Conservation (phyloP, 2,797 vertebrate genomes). For the Taeniopygia guttata region DNA sequence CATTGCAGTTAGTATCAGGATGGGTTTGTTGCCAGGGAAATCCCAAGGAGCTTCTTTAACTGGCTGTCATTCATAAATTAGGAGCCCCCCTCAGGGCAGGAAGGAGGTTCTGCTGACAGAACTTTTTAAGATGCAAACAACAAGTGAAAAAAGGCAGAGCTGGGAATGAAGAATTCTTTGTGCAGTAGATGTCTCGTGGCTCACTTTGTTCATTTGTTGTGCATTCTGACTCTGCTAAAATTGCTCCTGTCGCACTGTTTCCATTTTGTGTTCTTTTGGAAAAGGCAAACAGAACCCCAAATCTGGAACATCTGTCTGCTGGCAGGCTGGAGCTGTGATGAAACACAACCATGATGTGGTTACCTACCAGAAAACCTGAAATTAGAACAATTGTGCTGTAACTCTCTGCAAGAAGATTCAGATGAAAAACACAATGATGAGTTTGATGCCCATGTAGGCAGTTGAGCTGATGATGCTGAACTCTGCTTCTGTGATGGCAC, state of each 20-base stretch:
- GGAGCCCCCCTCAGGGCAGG: neutral
- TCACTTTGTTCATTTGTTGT: neutral
- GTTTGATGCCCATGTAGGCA: neutral
- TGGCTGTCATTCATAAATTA: slow-evolving; percentile 34
- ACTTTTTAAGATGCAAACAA: neutral
- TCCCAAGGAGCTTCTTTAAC: neutral
- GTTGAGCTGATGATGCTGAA: neutral
- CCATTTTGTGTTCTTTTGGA: neutral
- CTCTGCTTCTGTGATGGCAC: neutral
- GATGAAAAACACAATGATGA: neutral
- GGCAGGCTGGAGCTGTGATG: neutral
- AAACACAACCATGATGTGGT: neutral
- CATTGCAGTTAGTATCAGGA: slow-evolving; percentile 7
- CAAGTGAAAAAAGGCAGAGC: neutral
- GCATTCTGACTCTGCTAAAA: neutral
- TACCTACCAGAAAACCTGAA: neutral
- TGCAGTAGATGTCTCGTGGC: neutral
- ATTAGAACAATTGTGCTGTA: neutral
- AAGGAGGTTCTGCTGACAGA: neutral
- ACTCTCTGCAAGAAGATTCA: neutral
- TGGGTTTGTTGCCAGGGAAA: slow-evolving; percentile 48
- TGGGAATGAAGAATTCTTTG: neutral
- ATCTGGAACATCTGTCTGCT: neutral
- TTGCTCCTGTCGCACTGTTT: neutral
- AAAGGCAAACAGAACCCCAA: neutral